These are phyloP conservation scores for Platyscapa corneri DNA, from an alignment of 1,140 invertebrate genomes.

Conservation along the genomic window DNA sequence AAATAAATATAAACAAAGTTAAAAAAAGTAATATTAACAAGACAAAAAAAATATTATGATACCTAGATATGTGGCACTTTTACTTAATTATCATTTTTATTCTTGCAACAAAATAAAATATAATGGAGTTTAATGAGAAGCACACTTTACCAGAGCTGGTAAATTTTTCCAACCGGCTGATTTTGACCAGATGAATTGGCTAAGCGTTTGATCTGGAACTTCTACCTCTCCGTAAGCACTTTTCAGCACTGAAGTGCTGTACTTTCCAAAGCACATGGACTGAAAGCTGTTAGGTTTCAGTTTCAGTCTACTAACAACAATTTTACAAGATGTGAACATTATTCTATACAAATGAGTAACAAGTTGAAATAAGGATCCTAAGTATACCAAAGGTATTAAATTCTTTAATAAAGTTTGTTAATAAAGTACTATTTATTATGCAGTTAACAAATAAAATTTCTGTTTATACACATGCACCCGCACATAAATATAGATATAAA, in stretches of 20 bases:
- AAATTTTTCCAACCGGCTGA: slow-evolving; percentile 51
- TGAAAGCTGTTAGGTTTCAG: slow-evolving; percentile 16
- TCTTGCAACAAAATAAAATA: background rate
- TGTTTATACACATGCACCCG: background rate
- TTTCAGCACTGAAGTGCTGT: slow-evolving; percentile 52
- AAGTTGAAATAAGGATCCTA: slow-evolving; percentile 4
- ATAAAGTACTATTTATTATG: slow-evolving; percentile 23
- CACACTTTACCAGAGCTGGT: slow-evolving; percentile 56
- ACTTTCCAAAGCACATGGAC: slow-evolving; percentile 37
- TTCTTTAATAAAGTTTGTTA: background rate
- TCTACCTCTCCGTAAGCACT: slow-evolving; percentile 73
- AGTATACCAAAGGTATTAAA: slow-evolving; percentile 21
- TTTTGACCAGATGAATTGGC: slow-evolving; percentile 55
- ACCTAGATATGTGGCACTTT: background rate
- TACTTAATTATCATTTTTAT: background rate
- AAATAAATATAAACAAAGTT: background rate
- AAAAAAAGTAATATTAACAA: background rate
- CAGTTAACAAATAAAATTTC: slow-evolving; percentile 16
- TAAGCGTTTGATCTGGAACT: slow-evolving; percentile 73
- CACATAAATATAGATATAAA: too few species aligned
- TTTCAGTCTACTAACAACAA: slow-evolving; percentile 38
- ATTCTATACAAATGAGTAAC: background rate
- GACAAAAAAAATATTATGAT: background rate
- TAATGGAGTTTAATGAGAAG: slow-evolving; percentile 5
- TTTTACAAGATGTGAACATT: slow-evolving; percentile 45